phyloP scores from a whole-genome alignment of 2,888 invertebrate genomes.

The Andrena minutula region DNA sequence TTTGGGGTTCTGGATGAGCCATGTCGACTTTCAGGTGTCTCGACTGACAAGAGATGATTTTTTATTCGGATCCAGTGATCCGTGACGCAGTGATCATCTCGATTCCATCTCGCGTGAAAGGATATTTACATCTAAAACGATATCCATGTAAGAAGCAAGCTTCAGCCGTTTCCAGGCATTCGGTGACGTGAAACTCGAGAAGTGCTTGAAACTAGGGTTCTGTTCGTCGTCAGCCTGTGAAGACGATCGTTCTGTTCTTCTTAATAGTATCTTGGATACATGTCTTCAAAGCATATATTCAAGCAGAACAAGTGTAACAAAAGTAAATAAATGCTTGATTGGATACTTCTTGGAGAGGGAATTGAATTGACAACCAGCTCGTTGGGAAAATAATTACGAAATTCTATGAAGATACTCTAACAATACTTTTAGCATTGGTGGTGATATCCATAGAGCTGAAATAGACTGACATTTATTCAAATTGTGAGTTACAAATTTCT shows the following conservation, averaged over 20 bases:
- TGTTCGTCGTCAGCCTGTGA: constrained; percentile 23
- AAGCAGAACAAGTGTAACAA: neutral
- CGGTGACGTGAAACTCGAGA: constrained; percentile 46
- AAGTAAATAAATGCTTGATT: neutral
- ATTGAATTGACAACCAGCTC: too few species aligned
- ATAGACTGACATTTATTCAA: too few species aligned
- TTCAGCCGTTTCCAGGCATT: constrained; percentile 35
- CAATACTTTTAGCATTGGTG: too few species aligned
- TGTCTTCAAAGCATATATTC: neutral
- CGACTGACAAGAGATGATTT: constrained; percentile 23
- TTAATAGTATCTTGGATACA: neutral
- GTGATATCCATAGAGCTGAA: too few species aligned
- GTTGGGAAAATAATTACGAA: too few species aligned
- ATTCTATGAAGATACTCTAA: too few species aligned
- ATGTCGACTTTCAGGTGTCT: constrained; percentile 52
- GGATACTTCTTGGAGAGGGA: too few species aligned
- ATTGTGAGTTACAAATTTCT: too few species aligned
- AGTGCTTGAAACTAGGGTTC: constrained; percentile 10
- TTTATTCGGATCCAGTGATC: constrained; percentile 51
- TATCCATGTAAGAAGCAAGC: constrained; percentile 24
- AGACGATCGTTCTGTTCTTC: neutral
- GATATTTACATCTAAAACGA: constrained; percentile 61
- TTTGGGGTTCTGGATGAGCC: constrained; percentile 32
- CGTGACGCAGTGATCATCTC: constrained; percentile 44
- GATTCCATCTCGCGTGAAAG: constrained; percentile 19